phyloP scores from a whole-genome alignment of 2,113 vertebrate genomes.

The Podiceps cristatus region DNA sequence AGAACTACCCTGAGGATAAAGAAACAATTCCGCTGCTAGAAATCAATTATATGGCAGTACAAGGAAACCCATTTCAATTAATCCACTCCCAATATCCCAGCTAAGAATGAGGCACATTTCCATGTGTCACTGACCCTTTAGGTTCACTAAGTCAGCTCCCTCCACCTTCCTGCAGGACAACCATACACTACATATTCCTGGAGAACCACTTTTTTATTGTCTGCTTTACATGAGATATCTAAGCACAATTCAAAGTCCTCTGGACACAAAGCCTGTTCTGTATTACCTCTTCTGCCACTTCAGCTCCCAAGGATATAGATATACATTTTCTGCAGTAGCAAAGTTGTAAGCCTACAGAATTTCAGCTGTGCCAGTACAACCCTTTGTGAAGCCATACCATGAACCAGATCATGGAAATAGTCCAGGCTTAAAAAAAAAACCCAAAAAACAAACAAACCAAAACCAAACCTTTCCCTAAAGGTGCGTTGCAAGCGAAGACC shows the following conservation, averaged over 20 bases:
- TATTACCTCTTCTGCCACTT: not conserved
- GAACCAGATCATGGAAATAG: not conserved
- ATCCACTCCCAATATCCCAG: not conserved
- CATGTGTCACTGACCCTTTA: not conserved
- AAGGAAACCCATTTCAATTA: conserved; percentile 17
- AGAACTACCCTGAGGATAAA: not conserved
- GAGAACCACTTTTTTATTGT: not conserved
- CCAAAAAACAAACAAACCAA: not conserved
- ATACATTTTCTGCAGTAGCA: not conserved
- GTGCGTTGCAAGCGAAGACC: not conserved
- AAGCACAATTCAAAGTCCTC: not conserved
- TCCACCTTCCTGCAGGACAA: not conserved
- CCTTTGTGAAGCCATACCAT: not conserved
- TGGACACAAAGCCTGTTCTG: not conserved
- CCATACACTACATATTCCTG: not conserved
- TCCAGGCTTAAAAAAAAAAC: not conserved
- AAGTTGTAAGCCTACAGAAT: not conserved
- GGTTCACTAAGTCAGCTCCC: not conserved
- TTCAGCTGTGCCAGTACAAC: not conserved
- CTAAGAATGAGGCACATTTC: not conserved
- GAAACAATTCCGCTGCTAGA: not conserved
- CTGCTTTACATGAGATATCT: not conserved
- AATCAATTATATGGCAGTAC: not conserved
- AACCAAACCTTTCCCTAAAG: not conserved
- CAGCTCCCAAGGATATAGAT: not conserved